These are phyloP conservation scores for Darevskia mixta DNA, from an alignment of 2,797 vertebrate species.

Conservation along the genomic window DNA sequence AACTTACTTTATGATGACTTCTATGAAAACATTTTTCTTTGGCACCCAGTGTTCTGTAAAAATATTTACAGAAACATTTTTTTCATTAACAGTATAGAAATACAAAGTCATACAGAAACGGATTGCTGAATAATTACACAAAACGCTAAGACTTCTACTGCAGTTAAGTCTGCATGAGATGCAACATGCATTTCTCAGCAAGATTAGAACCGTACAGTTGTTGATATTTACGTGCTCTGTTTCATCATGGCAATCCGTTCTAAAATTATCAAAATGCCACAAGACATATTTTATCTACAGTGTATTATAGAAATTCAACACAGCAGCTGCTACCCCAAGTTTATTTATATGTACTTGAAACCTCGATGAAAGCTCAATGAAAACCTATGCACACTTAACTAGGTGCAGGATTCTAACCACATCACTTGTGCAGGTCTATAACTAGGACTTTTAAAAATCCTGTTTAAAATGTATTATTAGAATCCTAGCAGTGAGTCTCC, in stretches of 20 bases:
- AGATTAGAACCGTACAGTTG: neutral
- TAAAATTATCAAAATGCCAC: conserved; percentile 50
- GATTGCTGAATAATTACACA: conserved; percentile 11
- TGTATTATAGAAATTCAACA: conserved; percentile 46
- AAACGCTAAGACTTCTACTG: conserved; percentile 3
- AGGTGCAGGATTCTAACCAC: neutral
- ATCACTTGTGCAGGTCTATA: conserved; percentile 18
- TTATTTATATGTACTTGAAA: conserved; percentile 24
- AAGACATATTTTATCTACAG: conserved; percentile 18
- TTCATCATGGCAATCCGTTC: conserved; percentile 12
- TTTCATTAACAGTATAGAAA: conserved; percentile 9
- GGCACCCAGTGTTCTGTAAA: neutral
- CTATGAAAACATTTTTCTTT: neutral
- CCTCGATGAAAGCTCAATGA: conserved; percentile 10
- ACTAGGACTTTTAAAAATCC: neutral
- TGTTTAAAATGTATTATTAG: conserved; percentile 55
- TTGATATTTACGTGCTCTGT: conserved; percentile 12
- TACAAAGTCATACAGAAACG: neutral
- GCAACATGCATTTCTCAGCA: neutral
- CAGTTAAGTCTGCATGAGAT: neutral
- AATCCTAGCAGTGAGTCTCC: conserved; percentile 53
- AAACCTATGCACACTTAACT: neutral
- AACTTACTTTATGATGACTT: conserved; percentile 12
- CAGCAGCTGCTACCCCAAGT: conserved; percentile 6
- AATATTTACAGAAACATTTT: neutral